Evolutionary conservation across 2,113 vertebrate species (phyloP), one percentile per base, ranked within the genome.

Genomic region (Myiozetetes cayanensis): DNA sequence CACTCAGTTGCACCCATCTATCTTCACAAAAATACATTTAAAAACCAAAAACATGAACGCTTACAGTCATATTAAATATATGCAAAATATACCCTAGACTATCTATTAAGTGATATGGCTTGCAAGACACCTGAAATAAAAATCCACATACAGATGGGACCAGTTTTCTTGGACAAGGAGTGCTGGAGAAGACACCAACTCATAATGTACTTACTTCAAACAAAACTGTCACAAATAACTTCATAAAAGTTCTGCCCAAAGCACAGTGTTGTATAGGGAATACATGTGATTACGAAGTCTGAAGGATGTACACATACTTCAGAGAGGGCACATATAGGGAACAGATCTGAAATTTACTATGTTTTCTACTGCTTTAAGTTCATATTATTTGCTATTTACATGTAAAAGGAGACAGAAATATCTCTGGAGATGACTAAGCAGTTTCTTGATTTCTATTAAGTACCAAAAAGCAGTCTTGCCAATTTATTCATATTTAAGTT

Each of bases 391-490:
- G 33, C 18, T 71, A 87, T 82, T 90, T 87, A 67, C 33, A 71
- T 84, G 75, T 59, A 74, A 80, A 76, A 47, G 46, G 27, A 94
- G 90, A 78, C 44, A 95, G 44, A 90, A 94, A 85, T 94, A 28
- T 50, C 63, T 89, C 68, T 86, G 87, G 94, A 96, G 94, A 97
- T 98, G 97, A 98, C 98, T 97, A 98, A 98, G 97, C 97, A 97
- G 90, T 96, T 97, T 90, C 70, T 94, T 46, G 25, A 85, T 83
- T 94, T 96, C 81, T 87, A 74, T 96, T 96, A 97, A 97, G 94
- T 27, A 95, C 91, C 87, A 95, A 93, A 96, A 97, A 92, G 14
- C 24, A 91, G 53, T 65, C 62, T 81, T 97, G 97, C 95, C 96
- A 97, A 94, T 97, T 96, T 97, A 94, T 94, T 96, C 95, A 96